Evolutionary conservation across 2,888 invertebrate genomes (phyloP).

Genomic region (Ormyrus pomaceus): DNA sequence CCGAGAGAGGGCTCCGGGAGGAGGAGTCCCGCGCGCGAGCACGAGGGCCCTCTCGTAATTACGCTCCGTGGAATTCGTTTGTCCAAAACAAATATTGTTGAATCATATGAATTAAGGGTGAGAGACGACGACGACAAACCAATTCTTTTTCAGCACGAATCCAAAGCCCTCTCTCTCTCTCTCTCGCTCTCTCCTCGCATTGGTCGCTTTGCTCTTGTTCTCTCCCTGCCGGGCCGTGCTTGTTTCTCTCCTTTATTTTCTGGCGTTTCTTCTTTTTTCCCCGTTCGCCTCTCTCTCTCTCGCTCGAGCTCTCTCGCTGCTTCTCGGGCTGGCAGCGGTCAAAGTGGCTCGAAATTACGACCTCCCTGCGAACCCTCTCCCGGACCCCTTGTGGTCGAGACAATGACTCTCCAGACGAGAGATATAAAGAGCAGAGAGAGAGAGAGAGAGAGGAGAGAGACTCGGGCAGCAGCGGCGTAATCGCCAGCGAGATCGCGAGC

Average conservation of each 20-base stretch:
- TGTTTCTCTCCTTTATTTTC: not conserved
- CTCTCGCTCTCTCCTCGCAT: not conserved
- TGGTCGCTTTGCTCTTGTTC: slow-evolving; percentile 6
- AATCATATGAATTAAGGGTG: slow-evolving; percentile 38
- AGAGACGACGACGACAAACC: slow-evolving; percentile 8
- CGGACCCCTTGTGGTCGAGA: slow-evolving; percentile 60
- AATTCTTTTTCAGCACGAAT: slow-evolving; percentile 40
- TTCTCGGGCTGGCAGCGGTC: slow-evolving; percentile 46
- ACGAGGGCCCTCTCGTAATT: not conserved
- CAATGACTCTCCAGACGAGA: slow-evolving; percentile 57
- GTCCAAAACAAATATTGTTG: slow-evolving; percentile 41
- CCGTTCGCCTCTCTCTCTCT: slow-evolving; percentile 29
- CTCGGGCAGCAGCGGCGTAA: slow-evolving; percentile 41
- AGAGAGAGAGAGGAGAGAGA: slow-evolving; percentile 29
- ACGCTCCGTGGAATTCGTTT: slow-evolving; percentile 6
- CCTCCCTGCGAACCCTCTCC: slow-evolving; percentile 46
- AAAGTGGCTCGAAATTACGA: slow-evolving; percentile 54
- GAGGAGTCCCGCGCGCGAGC: not conserved
- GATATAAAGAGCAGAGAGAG: slow-evolving; percentile 60
- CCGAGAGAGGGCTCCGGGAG: not conserved
- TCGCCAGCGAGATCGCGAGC: slow-evolving; percentile 53
- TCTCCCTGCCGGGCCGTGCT: not conserved
- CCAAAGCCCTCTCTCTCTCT: slow-evolving; percentile 23
- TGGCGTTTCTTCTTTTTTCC: slow-evolving; percentile 1
- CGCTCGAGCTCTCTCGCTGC: slow-evolving; percentile 34